phyloP scores from a whole-genome alignment of 1,140 invertebrate species.

The Mactra quadrangularis region DNA sequence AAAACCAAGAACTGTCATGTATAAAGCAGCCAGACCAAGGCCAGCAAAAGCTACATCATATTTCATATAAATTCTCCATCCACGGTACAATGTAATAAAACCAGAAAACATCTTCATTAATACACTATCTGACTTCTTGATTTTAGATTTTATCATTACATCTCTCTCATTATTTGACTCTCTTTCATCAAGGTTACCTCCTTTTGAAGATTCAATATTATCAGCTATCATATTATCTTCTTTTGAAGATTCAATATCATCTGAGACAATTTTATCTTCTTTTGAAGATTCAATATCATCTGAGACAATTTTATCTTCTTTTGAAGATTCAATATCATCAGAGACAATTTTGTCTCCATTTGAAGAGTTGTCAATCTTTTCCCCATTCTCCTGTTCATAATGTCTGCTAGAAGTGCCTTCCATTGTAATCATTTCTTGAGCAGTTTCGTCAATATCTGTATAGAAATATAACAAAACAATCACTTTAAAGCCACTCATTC shows the following conservation, averaged over 20 bases:
- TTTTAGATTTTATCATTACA: constrained; percentile 16
- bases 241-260: no score
- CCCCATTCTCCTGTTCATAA: background rate
- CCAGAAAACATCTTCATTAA: constrained; percentile 55
- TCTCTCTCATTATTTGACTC: background rate
- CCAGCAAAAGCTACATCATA: constrained; percentile 83
- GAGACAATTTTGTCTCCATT: no score
- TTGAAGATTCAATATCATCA: no score
- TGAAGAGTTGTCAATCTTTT: background rate
- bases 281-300: no score
- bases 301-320: background rate
- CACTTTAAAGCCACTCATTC: no score
- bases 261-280: background rate
- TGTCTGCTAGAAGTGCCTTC: background rate
- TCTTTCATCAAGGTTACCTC: background rate
- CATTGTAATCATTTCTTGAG: no score
- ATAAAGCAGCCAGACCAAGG: constrained; percentile 84
- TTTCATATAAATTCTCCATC: constrained; percentile 82
- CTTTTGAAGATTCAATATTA: background rate
- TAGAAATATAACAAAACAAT: no score
- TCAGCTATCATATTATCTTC: background rate
- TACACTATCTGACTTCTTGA: constrained; percentile 17
- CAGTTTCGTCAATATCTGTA: no score
- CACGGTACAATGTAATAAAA: constrained; percentile 63
- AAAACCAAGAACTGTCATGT: constrained; percentile 86